phyloP scores from a whole-genome alignment of 1,140 invertebrate species.

The Acarapis woodi region DNA sequence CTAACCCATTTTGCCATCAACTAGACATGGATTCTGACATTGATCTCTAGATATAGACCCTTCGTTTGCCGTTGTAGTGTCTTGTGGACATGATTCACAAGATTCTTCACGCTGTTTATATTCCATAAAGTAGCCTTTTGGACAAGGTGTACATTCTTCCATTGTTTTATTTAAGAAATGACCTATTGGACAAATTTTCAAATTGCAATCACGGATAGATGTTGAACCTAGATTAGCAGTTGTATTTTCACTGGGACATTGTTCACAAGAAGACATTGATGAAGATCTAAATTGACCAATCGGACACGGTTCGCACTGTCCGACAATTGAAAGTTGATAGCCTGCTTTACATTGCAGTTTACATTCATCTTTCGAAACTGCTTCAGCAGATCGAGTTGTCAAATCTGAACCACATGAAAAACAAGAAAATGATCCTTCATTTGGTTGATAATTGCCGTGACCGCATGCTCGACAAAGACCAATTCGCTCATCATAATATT shows the following conservation, averaged over 20 bases:
- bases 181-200: slow-evolving; percentile 20
- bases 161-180: slow-evolving; percentile 50
- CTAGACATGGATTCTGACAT: slow-evolving; percentile 69
- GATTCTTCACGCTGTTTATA: slow-evolving; percentile 47
- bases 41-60: slow-evolving; percentile 46
- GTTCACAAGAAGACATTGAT: slow-evolving; percentile 53
- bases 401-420: slow-evolving; percentile 63
- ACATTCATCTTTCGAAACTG: slow-evolving; percentile 32
- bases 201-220: slow-evolving; percentile 47
- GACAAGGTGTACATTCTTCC: slow-evolving; percentile 59
- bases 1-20: slow-evolving; percentile 41
- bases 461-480: slow-evolving; percentile 65
- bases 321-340: slow-evolving; percentile 53
- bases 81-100: slow-evolving; percentile 61
- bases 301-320: slow-evolving; percentile 69
- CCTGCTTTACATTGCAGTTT: slow-evolving; percentile 39
- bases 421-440: slow-evolving; percentile 67
- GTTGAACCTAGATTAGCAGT: slow-evolving; percentile 51
- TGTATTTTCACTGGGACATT: slow-evolving; percentile 59
- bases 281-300: slow-evolving; percentile 60
- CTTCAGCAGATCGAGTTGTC: slow-evolving; percentile 66
- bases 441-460: slow-evolving; percentile 70
- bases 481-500: slow-evolving; percentile 56
- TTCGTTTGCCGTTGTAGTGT: slow-evolving; percentile 56
- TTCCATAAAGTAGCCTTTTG: slow-evolving; percentile 71